phyloP scores from a whole-genome alignment of 2,888 invertebrate genomes.

The Meta bourneti region DNA sequence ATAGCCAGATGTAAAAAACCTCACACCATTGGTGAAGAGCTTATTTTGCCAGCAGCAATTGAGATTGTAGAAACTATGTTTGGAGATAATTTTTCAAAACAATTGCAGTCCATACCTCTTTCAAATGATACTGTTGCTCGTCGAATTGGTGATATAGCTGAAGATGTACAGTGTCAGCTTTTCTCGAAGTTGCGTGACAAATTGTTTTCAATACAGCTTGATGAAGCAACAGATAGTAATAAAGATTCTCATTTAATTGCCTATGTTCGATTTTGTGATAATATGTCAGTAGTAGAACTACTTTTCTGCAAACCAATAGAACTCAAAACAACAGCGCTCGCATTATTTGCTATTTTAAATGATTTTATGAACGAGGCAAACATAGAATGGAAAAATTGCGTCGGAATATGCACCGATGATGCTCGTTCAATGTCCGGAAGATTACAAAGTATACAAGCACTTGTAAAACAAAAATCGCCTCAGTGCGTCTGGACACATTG shows the following conservation, averaged over 20 bases:
- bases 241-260: too few relatives aligned
- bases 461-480: too few relatives aligned
- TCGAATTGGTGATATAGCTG: slow-evolving; percentile 68
- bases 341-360: background rate
- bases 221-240: too few relatives aligned
- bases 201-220: background rate
- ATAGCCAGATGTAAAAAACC: slow-evolving; percentile 58
- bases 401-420: slow-evolving; percentile 52
- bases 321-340: too few relatives aligned
- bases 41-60: slow-evolving; percentile 70
- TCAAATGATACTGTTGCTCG: slow-evolving; percentile 62
- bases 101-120: slow-evolving; percentile 24
- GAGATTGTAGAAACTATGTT: slow-evolving; percentile 54
- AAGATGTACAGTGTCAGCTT: slow-evolving; percentile 65
- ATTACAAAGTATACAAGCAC: too few relatives aligned
- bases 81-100: too few relatives aligned
- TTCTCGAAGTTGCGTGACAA: slow-evolving; percentile 64
- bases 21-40: slow-evolving; percentile 68
- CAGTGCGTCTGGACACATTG: too few relatives aligned
- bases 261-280: too few relatives aligned
- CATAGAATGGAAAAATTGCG: slow-evolving; percentile 55
- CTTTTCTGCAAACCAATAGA: too few relatives aligned
- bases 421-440: slow-evolving; percentile 33
- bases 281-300: too few relatives aligned
- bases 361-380: slow-evolving; percentile 29